Conservation (phyloP, 1,140 invertebrate species). For the Elysia chlorotica region DNA sequence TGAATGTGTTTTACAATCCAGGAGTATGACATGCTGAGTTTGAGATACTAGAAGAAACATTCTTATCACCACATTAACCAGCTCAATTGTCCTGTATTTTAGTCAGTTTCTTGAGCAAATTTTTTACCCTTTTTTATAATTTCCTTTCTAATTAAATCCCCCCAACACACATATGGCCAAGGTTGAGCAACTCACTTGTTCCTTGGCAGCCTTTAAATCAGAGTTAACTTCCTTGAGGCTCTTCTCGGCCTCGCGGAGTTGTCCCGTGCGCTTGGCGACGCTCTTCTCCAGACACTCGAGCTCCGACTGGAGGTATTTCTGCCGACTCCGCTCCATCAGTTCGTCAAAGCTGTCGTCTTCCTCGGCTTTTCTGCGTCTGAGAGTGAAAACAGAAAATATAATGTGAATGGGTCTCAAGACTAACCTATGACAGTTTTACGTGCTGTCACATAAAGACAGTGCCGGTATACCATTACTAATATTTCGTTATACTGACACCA, state of each 20-base stretch:
- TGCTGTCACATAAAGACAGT: background rate
- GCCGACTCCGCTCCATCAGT: constrained; percentile 34
- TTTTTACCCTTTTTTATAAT: no score
- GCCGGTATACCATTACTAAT: no score
- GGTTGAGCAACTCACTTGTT: no score
- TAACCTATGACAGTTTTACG: background rate
- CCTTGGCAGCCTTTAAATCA: constrained; percentile 46
- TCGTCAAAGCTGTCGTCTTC: constrained; percentile 46
- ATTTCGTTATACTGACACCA: no score
- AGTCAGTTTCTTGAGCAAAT: no score
- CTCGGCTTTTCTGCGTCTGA: constrained; percentile 6
- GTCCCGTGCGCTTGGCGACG: constrained; percentile 47
- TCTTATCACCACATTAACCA: no score
- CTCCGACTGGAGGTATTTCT: constrained; percentile 50
- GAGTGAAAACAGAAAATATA: background rate
- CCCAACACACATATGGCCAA: no score
- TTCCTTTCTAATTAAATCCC: no score
- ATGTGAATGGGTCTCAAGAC: background rate
- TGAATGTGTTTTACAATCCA: no score
- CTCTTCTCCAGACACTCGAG: constrained; percentile 54
- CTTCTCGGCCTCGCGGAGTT: constrained; percentile 51
- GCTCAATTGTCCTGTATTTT: no score
- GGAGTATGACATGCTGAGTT: no score
- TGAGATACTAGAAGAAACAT: no score
- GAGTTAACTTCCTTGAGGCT: constrained; percentile 48